Percentiles rank a stretch among this genome's conserved stretches.
Conservation (phyloP, 1,140 invertebrate species). For the Anoplophora glabripennis region DNA sequence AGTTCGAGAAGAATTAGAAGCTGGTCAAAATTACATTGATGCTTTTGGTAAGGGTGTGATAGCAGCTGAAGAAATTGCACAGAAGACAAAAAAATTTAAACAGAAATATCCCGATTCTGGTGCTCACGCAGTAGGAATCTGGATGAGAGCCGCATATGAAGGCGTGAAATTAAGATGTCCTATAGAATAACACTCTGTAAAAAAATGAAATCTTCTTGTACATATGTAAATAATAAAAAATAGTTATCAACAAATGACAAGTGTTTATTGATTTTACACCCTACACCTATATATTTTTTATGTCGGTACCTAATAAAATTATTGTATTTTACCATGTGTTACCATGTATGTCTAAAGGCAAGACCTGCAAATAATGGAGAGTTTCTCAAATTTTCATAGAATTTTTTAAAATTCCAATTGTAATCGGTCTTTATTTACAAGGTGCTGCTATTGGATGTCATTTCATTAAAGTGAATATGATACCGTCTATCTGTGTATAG, state of each 20-base stretch:
- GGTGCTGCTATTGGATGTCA: too few species aligned
- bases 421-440: too few species aligned
- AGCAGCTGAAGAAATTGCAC: conserved; percentile 52
- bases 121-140: conserved; percentile 59
- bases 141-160: conserved; percentile 57
- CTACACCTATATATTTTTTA: background rate
- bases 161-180: conserved; percentile 45
- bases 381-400: too few species aligned
- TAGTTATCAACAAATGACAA: background rate
- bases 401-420: too few species aligned
- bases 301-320: too few species aligned
- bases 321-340: too few species aligned
- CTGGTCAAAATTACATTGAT: conserved; percentile 36
- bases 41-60: conserved; percentile 53
- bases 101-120: conserved; percentile 55
- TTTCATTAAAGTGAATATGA: too few species aligned
- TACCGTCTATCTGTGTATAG: too few species aligned
- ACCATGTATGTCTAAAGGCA: too few species aligned
- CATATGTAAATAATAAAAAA: background rate
- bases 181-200: background rate
- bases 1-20: conserved; percentile 33
- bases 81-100: conserved; percentile 23
- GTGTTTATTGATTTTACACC: background rate
- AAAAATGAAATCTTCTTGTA: background rate
- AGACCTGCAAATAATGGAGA: too few species aligned